Evolutionary conservation across 2,797 vertebrate species (phyloP).

Genomic region (Peromyscus eremicus): DNA sequence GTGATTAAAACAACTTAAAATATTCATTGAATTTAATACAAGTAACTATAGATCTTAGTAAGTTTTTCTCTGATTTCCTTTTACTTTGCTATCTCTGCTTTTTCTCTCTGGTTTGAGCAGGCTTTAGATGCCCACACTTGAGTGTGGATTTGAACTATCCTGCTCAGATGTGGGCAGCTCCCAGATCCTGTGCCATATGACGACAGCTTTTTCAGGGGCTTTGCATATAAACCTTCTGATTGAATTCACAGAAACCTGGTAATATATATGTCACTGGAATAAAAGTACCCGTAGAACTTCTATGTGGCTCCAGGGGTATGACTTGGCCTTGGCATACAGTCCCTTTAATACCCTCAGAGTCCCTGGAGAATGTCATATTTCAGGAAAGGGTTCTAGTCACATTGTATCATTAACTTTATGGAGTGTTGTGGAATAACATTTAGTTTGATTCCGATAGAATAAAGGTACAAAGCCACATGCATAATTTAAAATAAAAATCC

Average conservation of each 20-base stretch:
- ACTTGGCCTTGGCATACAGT: conserved; percentile 75
- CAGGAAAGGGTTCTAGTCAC: conserved; percentile 78
- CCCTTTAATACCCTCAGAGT: conserved; percentile 72
- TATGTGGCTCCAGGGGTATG: conserved; percentile 75
- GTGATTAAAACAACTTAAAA: background rate
- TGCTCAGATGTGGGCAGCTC: background rate
- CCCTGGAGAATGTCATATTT: conserved; percentile 81
- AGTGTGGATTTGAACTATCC: background rate
- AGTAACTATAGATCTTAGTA: conserved; percentile 9
- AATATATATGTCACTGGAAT: conserved; percentile 75
- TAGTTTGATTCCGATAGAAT: conserved; percentile 82
- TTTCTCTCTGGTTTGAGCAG: background rate
- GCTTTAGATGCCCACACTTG: background rate
- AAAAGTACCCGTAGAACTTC: conserved; percentile 67
- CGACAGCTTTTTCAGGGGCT: conserved; percentile 48
- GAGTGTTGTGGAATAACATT: conserved; percentile 83
- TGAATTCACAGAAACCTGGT: conserved; percentile 79
- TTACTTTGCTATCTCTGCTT: background rate
- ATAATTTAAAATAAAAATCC: conserved; percentile 79
- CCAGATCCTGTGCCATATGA: background rate
- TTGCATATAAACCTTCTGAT: conserved; percentile 78
- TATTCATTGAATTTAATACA: background rate
- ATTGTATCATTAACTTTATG: conserved; percentile 82
- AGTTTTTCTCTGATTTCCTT: background rate
- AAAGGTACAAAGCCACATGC: conserved; percentile 80